Percentiles rank a stretch among this genome's conserved stretches.
Conservation (phyloP, 1,140 invertebrate species). For the Glossosoma conforme region DNA sequence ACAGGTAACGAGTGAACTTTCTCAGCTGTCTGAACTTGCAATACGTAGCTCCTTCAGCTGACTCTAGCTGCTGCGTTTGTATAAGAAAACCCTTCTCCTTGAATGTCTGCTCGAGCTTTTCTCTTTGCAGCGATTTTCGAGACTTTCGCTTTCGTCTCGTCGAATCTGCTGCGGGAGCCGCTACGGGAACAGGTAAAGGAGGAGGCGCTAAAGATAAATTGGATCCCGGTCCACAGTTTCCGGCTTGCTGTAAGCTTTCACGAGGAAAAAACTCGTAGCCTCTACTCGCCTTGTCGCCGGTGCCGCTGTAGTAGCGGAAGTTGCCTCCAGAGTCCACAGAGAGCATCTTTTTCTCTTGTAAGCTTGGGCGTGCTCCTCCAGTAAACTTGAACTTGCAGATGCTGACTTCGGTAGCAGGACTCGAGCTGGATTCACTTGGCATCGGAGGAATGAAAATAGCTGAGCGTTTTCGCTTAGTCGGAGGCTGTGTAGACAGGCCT, state of each 20-base stretch:
- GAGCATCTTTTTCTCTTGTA: slow-evolving; percentile 87
- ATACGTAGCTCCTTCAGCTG: slow-evolving; percentile 86
- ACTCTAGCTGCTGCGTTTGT: slow-evolving; percentile 87
- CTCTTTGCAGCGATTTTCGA: slow-evolving; percentile 74
- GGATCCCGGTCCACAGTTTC: slow-evolving; percentile 10
- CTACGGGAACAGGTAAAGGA: not conserved
- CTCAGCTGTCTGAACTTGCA: slow-evolving; percentile 88
- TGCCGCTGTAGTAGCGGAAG: slow-evolving; percentile 78
- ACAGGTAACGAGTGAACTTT: slow-evolving; percentile 88
- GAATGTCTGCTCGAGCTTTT: slow-evolving; percentile 87
- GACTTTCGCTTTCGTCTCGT: slow-evolving; percentile 67
- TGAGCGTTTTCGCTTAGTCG: slow-evolving; percentile 69
- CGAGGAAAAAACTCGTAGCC: slow-evolving; percentile 73
- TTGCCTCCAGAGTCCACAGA: slow-evolving; percentile 82
- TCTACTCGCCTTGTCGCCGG: slow-evolving; percentile 68
- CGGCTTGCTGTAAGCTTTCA: slow-evolving; percentile 54
- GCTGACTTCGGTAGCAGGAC: slow-evolving; percentile 74
- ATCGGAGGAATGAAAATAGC: slow-evolving; percentile 78
- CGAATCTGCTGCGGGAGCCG: slow-evolving; percentile 38
- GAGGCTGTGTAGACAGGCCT: slow-evolving; percentile 38
- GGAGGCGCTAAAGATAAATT: no score
- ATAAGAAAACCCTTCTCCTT: slow-evolving; percentile 89
- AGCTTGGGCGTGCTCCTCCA: slow-evolving; percentile 76
- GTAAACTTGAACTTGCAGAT: slow-evolving; percentile 93
- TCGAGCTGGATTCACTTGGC: slow-evolving; percentile 61